Conservation (phyloP, 1,140 invertebrate genomes). For the Triops cancriformis region DNA sequence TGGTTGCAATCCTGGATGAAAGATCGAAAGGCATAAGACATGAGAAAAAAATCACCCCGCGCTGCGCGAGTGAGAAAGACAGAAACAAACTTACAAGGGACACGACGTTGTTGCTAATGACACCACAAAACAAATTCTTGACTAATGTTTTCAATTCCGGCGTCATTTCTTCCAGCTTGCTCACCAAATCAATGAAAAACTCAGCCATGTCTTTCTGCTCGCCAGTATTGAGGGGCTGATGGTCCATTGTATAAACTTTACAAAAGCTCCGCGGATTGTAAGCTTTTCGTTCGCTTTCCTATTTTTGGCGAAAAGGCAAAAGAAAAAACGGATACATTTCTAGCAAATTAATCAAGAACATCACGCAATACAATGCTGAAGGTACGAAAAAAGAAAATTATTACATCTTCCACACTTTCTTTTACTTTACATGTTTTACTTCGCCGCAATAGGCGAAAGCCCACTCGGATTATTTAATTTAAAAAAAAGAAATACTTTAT, state of each 20-base stretch:
- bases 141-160: constrained; percentile 80
- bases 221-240: constrained; percentile 86
- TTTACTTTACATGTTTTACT: no score
- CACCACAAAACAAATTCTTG: constrained; percentile 84
- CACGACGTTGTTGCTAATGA: constrained; percentile 88
- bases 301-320: constrained; percentile 29
- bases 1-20: constrained; percentile 73
- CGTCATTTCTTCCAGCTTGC: constrained; percentile 92
- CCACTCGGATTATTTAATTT: not conserved
- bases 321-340: constrained; percentile 23
- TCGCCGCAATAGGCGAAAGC: no score
- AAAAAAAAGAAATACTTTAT: not conserved
- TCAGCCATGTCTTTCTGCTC: constrained; percentile 98
- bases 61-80: not conserved
- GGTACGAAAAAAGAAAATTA: no score
- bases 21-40: constrained; percentile 4
- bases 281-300: constrained; percentile 88
- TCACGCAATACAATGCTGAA: no score
- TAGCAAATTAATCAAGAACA: no score
- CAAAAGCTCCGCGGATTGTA: constrained; percentile 93
- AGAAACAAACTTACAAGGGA: constrained; percentile 55
- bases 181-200: constrained; percentile 93
- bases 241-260: constrained; percentile 94
- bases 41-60: constrained; percentile 22
- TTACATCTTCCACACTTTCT: no score